Evolutionary conservation across 2,888 invertebrate species (phyloP), one percentile per base, ranked within the genome.

Genomic region (Slavum lentiscoides): DNA sequence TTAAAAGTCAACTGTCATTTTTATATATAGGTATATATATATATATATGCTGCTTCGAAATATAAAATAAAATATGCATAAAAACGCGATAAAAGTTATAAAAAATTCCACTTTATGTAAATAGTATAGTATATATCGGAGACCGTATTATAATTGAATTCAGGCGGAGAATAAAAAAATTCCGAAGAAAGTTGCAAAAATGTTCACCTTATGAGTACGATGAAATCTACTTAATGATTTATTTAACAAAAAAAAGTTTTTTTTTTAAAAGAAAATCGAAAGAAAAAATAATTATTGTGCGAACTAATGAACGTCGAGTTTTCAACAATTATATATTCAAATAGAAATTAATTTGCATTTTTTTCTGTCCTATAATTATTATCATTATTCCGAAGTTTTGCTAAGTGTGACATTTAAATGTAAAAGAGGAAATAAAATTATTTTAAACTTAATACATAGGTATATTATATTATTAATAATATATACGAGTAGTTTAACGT

Each of bases 241-340:
- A 37, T 66, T 37, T 37, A 66, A 74, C 30, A 75, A 67, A 23
- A 58, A 55, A 39, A 39, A n/a, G n/a, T n/a, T n/a, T n/a, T n/a
- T n/a, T 55, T 58, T 21, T 55, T 23, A 23, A 73, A 61, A 74
- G 62, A 74, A 67, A 74, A 58, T 74, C 74, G 39, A 74, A 74
- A 19, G n/a, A n/a, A 39, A 74, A 67, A 13, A 30, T 30, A 75
- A 75, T 75, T 67, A 75, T 75, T 55, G 53, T 15, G 23, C 37
- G 4, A 23, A 13, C 39, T 19, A 43, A 66, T 67, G 66, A 75
- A 75, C 58, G 39, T 58, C 58, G 30, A 66, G 66, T 58, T 58
- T 21, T 23, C 39, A 23, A 67, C 39, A 55, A 75, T 75, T 75
- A 66, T 75, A 11, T 53, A 75, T 66, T 39, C 58, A 58, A 66